phyloP scores from a whole-genome alignment of 2,113 vertebrate genomes.

The Proteles cristata region DNA sequence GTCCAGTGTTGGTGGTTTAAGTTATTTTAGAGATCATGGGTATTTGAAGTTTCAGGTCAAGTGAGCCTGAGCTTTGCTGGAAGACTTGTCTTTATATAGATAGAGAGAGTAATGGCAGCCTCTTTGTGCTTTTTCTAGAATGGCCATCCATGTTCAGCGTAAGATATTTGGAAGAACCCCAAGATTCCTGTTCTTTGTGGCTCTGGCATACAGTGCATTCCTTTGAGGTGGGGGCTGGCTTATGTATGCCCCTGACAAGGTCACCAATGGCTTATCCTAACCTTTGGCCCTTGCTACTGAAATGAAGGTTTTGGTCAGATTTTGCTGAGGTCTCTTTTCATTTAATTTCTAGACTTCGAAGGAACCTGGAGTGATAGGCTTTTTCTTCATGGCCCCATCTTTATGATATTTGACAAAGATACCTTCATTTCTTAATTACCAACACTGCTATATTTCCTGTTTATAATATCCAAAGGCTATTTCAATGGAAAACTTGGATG shows the following conservation, averaged over 20 bases:
- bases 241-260: background rate
- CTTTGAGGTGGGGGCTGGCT: background rate
- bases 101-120: background rate
- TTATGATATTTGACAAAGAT: background rate
- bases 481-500: conserved; percentile 53
- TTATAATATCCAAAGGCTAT: conserved; percentile 5
- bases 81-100: background rate
- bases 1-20: background rate
- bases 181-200: background rate
- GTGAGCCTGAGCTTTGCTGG: background rate
- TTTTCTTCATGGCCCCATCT: background rate
- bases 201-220: background rate
- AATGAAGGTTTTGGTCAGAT: background rate
- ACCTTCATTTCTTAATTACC: conserved; percentile 11
- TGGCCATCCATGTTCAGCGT: background rate
- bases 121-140: background rate
- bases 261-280: background rate
- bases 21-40: background rate
- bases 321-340: background rate
- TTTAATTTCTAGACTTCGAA: conserved; percentile 16
- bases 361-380: background rate
- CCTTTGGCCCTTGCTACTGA: background rate
- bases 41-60: background rate
- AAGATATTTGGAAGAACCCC: background rate
- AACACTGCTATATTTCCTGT: background rate